These are phyloP conservation scores for Pseudomugil tenellus DNA, from an alignment of 2,797 vertebrate species.

Conservation along the genomic window DNA sequence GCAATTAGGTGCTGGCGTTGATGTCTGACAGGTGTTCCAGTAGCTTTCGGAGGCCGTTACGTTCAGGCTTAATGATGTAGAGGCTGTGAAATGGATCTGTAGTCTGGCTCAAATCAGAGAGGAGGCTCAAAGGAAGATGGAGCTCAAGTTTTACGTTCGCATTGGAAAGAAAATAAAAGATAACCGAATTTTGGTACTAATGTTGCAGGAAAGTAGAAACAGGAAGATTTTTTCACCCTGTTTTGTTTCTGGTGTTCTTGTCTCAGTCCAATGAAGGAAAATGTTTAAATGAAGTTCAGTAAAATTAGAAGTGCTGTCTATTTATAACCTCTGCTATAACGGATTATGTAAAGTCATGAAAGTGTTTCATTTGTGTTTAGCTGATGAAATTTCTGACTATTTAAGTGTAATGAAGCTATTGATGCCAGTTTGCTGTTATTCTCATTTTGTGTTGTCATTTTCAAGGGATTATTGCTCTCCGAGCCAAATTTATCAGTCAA, in stretches of 20 bases:
- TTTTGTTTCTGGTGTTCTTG: background rate
- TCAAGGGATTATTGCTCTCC: too few relatives aligned
- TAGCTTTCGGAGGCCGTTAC: constrained; percentile 15
- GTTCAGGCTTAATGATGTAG: constrained; percentile 25
- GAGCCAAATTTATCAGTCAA: too few relatives aligned
- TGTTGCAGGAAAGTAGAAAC: background rate
- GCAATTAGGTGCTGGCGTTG: constrained; percentile 31
- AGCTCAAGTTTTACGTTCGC: background rate
- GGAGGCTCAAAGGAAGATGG: background rate
- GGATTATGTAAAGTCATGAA: background rate
- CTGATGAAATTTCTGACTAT: constrained; percentile 8
- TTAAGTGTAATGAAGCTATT: background rate
- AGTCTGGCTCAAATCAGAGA: constrained; percentile 12
- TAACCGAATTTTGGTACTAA: background rate
- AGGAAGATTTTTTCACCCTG: background rate
- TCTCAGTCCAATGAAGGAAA: background rate
- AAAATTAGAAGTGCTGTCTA: constrained; percentile 1
- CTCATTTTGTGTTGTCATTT: background rate
- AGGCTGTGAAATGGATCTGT: constrained; percentile 16
- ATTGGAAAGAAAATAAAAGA: background rate
- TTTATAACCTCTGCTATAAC: constrained; percentile 1
- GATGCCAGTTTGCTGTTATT: background rate
- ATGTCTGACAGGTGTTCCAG: constrained; percentile 26
- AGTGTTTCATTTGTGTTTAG: constrained; percentile 7
- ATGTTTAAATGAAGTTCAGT: background rate